These are phyloP conservation scores for Ginglymostoma cirratum DNA, from an alignment of 2,113 vertebrate genomes.

Conservation along the genomic window DNA sequence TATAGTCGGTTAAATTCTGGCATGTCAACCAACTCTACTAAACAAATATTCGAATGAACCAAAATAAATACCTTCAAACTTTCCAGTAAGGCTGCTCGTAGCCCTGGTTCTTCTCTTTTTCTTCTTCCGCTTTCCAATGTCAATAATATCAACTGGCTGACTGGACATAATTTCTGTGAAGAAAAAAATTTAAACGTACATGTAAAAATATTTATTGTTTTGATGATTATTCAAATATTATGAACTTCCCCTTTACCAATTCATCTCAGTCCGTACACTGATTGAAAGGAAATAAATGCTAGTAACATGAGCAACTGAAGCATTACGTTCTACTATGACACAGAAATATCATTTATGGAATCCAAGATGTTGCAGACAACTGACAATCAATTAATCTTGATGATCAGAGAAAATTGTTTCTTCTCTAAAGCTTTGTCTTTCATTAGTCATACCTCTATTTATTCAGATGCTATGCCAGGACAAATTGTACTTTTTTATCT, in stretches of 20 bases:
- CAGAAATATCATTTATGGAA: neutral
- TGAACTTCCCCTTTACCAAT: neutral
- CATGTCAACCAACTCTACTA: neutral
- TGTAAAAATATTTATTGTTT: neutral
- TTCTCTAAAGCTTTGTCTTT: neutral
- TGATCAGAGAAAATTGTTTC: neutral
- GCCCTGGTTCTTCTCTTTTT: conserved; percentile 77
- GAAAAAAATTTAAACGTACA: neutral
- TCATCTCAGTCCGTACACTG: neutral
- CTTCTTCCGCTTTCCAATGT: conserved; percentile 72
- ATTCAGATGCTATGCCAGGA: neutral
- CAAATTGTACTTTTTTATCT: neutral
- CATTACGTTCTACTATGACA: neutral
- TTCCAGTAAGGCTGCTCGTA: conserved; percentile 69
- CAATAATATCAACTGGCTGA: conserved; percentile 69
- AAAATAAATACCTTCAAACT: conserved; percentile 72
- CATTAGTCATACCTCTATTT: neutral
- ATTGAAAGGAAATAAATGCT: neutral
- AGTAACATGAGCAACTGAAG: neutral
- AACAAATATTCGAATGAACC: neutral
- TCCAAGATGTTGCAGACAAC: neutral
- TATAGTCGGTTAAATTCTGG: neutral
- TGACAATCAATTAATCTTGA: neutral
- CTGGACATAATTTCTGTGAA: conserved; percentile 73
- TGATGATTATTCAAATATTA: neutral